These are phyloP conservation scores for Notothenia coriiceps DNA, from an alignment of 2,113 vertebrate genomes.

Conservation along the genomic window DNA sequence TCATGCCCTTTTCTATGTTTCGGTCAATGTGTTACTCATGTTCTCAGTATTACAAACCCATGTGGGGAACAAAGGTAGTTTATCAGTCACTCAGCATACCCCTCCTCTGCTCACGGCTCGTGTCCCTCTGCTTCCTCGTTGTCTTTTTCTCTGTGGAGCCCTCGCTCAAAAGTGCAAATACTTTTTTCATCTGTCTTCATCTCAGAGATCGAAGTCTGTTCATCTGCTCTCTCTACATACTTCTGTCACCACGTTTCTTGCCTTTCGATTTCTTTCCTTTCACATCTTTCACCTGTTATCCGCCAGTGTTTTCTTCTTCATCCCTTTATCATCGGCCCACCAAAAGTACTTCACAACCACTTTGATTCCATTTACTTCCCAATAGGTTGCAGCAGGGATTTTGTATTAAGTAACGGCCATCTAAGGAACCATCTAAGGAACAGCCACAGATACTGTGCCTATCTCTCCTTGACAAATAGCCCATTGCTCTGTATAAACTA, in stretches of 20 bases:
- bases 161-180: slow-evolving; percentile 44
- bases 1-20: slow-evolving; percentile 36
- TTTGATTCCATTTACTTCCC: slow-evolving; percentile 14
- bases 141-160: slow-evolving; percentile 30
- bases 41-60: not conserved
- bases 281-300: slow-evolving; percentile 42
- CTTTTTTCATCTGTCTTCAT: slow-evolving; percentile 26
- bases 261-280: slow-evolving; percentile 46
- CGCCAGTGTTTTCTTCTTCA: slow-evolving; percentile 30
- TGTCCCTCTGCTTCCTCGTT: slow-evolving; percentile 14
- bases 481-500: not conserved
- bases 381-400: too few species aligned
- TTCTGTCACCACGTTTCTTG: slow-evolving; percentile 26
- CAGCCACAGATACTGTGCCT: not conserved
- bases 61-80: not conserved
- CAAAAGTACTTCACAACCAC: slow-evolving; percentile 14
- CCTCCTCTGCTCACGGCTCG: slow-evolving; percentile 25
- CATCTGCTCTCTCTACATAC: slow-evolving; percentile 22
- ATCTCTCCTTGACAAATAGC: not conserved
- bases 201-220: slow-evolving; percentile 43
- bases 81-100: slow-evolving; percentile 40
- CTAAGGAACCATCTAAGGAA: not conserved
- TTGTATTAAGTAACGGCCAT: not conserved
- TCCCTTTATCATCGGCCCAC: slow-evolving; percentile 21
- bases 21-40: not conserved